Evolutionary conservation across 2,113 vertebrate species (phyloP).

Genomic region (Origma solitaria): DNA sequence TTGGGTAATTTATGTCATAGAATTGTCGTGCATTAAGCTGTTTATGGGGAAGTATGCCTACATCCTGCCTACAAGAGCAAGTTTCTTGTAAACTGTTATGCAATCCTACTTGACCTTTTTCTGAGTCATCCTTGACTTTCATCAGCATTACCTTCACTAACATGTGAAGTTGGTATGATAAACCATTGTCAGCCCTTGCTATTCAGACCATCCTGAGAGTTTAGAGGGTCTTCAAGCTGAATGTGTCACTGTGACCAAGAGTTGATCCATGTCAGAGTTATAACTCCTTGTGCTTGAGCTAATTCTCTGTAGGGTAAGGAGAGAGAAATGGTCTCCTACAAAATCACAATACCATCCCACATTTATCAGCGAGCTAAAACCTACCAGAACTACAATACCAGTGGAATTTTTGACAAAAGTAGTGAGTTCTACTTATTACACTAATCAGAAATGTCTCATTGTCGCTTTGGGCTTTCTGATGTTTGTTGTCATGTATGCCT

Average conservation of each 20-base stretch:
- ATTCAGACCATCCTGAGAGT: not conserved
- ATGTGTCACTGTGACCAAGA: not conserved
- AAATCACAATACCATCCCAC: not conserved
- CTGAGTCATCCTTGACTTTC: not conserved
- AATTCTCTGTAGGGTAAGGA: not conserved
- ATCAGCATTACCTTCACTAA: not conserved
- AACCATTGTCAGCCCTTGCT: not conserved
- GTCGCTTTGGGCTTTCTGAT: not conserved
- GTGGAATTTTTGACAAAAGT: not conserved
- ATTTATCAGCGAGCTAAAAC: not conserved
- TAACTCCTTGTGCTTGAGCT: not conserved
- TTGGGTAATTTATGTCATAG: rapidly evolving
- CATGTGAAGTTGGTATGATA: not conserved
- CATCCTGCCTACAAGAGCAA: not conserved
- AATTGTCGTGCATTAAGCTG: not conserved
- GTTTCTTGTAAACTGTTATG: not conserved
- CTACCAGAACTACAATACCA: not conserved
- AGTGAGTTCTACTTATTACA: not conserved
- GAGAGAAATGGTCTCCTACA: not conserved
- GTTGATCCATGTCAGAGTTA: not conserved
- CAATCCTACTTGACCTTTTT: not conserved
- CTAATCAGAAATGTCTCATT: not conserved
- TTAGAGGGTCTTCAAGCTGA: not conserved
- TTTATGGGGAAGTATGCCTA: not conserved
- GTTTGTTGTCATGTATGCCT: not conserved